phyloP scores from a whole-genome alignment of 30 jellyfish, hydroid and myxozoan species.

The Turritopsis dohrnii region DNA sequence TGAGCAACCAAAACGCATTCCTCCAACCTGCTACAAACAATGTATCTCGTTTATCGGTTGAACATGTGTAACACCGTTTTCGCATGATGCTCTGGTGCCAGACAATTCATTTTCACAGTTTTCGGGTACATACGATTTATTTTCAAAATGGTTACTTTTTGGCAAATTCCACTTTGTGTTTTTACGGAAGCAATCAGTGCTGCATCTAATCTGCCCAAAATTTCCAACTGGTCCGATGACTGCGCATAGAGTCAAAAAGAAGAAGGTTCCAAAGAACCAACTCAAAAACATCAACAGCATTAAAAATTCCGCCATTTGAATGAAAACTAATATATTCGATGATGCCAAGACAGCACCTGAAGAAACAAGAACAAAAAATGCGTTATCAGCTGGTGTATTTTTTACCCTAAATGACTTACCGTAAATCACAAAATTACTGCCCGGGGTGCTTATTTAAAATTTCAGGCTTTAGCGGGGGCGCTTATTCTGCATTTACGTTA shows the following conservation, averaged over 20 bases:
- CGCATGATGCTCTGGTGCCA: too few relatives aligned
- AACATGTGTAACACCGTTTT: too few relatives aligned
- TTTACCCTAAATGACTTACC: too few relatives aligned
- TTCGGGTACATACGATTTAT: not conserved
- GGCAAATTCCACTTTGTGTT: not conserved
- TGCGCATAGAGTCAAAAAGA: constrained; percentile 68
- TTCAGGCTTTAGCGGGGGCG: too few relatives aligned
- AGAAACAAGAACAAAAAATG: not conserved
- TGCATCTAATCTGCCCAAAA: constrained; percentile 47
- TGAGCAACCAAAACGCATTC: too few relatives aligned
- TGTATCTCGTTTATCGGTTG: too few relatives aligned
- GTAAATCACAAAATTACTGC: too few relatives aligned
- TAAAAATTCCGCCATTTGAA: constrained; percentile 69
- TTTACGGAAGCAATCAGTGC: not conserved
- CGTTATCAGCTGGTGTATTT: too few relatives aligned
- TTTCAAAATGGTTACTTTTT: not conserved
- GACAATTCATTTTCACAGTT: not conserved
- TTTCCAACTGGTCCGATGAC: constrained; percentile 53
- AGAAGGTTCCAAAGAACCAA: constrained; percentile 72
- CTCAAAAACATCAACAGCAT: constrained; percentile 72
- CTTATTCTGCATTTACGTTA: too few relatives aligned
- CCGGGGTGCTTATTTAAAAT: too few relatives aligned
- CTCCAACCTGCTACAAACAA: too few relatives aligned
- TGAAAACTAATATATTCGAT: constrained; percentile 57
- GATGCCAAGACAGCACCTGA: constrained; percentile 77